Conservation (phyloP, 2,888 invertebrate genomes). For the Syritta pipiens region DNA sequence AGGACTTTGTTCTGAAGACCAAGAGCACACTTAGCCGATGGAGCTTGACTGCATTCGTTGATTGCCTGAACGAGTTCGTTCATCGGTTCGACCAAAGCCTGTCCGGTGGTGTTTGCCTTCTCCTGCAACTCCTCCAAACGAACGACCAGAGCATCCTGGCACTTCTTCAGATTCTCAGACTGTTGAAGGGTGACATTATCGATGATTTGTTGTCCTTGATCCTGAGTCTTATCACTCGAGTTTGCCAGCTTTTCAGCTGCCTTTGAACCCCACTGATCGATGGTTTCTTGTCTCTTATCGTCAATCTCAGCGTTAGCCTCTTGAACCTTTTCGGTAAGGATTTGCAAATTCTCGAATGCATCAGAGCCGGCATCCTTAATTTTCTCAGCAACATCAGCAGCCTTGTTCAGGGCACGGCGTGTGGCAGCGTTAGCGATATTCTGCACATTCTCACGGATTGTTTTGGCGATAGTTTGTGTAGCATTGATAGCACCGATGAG, state of each 20-base stretch:
- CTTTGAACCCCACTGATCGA: slow-evolving; percentile 16
- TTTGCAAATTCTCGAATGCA: no score
- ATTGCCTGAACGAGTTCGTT: slow-evolving; percentile 19
- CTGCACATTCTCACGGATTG: no score
- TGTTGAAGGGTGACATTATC: slow-evolving; percentile 5
- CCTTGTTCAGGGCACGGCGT: no score
- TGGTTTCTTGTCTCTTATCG: neutral
- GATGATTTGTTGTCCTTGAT: slow-evolving; percentile 30
- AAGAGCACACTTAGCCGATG: neutral
- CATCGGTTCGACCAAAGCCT: slow-evolving; percentile 23
- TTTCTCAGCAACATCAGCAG: no score
- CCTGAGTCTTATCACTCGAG: slow-evolving; percentile 22
- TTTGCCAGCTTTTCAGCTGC: slow-evolving; percentile 17
- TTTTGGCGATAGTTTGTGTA: neutral
- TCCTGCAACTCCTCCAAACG: slow-evolving; percentile 28
- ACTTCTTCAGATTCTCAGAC: slow-evolving; percentile 17
- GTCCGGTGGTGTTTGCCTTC: slow-evolving; percentile 13
- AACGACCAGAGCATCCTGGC: neutral
- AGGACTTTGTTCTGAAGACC: no score
- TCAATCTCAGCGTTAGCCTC: slow-evolving; percentile 9
- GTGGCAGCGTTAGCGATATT: no score
- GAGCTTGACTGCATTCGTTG: slow-evolving; percentile 1
- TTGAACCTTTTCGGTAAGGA: no score
- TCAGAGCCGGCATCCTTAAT: no score
- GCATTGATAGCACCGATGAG: neutral